phyloP scores from a whole-genome alignment of 2,113 vertebrate genomes.

The Ginglymostoma cirratum region DNA sequence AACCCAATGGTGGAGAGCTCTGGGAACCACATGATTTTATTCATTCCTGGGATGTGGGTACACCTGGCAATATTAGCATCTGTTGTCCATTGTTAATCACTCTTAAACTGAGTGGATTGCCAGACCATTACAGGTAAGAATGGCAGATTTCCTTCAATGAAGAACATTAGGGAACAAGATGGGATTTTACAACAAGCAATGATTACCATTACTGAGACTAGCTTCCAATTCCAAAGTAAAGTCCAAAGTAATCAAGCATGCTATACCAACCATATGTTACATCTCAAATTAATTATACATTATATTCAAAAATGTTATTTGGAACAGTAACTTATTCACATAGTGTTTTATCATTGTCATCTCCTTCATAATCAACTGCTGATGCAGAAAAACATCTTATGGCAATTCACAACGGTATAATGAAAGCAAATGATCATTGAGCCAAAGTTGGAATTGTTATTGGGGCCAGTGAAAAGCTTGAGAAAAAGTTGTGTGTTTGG shows the following conservation, averaged over 20 bases:
- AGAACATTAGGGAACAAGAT: no score
- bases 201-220: no score
- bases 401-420: neutral
- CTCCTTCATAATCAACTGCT: neutral
- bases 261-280: neutral
- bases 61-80: no score
- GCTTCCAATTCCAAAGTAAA: no score
- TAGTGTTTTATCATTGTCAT: neutral
- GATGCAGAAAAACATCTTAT: neutral
- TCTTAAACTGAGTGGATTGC: no score
- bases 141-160: no score
- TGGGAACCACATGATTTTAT: neutral
- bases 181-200: no score
- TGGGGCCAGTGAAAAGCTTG: neutral
- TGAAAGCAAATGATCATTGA: neutral
- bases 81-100: no score
- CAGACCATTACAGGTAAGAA: no score
- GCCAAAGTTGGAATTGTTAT: neutral
- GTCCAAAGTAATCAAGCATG: neutral
- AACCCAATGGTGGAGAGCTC: neutral
- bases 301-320: neutral
- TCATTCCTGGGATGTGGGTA: no score
- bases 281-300: neutral
- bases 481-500: neutral
- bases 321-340: neutral